Conservation (phyloP, 2,888 invertebrate species). For the Monopis laevigella region DNA sequence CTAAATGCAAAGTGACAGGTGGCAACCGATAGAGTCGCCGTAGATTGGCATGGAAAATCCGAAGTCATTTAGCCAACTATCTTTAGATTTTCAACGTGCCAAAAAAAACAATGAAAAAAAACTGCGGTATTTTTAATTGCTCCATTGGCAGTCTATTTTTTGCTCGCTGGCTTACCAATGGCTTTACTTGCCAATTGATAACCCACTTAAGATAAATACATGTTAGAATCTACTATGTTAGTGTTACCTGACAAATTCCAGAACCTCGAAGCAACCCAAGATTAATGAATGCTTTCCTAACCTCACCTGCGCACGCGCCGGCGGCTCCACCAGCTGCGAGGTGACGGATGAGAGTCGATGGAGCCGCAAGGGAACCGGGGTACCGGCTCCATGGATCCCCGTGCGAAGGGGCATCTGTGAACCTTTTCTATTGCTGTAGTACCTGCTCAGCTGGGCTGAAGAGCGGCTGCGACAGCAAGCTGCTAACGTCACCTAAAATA, state of each 20-base stretch:
- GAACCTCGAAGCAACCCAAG: constrained; percentile 1
- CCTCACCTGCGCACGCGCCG: constrained; percentile 53
- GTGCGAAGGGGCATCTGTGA: background rate
- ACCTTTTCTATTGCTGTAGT: constrained; percentile 33
- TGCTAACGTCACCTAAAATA: constrained; percentile 41
- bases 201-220: too few species aligned
- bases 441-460: constrained; percentile 26
- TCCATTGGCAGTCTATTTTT: too few species aligned
- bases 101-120: too few species aligned
- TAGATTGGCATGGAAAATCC: too few species aligned
- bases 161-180: too few species aligned
- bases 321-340: constrained; percentile 48
- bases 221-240: too few species aligned
- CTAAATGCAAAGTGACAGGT: too few species aligned
- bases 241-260: constrained; percentile 9
- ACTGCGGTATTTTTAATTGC: too few species aligned
- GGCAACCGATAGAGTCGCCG: too few species aligned
- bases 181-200: too few species aligned
- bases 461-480: constrained; percentile 43
- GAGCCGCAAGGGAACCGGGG: constrained; percentile 23
- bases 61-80: too few species aligned
- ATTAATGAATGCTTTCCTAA: constrained; percentile 5
- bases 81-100: too few species aligned
- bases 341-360: constrained; percentile 48
- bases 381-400: background rate